phyloP scores from a whole-genome alignment of 2,797 vertebrate species.

The Varecia variegata region DNA sequence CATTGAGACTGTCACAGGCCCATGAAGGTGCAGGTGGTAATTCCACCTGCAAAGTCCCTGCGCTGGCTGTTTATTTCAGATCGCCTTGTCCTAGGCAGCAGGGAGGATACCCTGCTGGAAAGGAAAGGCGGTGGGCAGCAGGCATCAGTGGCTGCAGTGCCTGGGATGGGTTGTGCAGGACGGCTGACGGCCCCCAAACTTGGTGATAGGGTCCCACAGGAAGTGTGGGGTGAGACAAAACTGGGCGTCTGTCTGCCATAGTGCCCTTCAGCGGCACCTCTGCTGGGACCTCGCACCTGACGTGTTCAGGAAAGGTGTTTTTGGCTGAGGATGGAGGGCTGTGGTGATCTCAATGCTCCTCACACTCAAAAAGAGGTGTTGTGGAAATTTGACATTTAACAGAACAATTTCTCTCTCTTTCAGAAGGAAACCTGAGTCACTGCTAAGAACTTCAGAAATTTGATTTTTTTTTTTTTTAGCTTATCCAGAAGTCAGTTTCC shows the following conservation, averaged over 20 bases:
- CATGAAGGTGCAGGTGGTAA: neutral
- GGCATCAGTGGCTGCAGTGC: neutral
- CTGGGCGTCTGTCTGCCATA: neutral
- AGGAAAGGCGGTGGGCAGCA: neutral
- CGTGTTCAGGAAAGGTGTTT: neutral
- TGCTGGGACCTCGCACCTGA: neutral
- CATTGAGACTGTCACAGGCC: neutral
- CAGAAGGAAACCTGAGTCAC: neutral
- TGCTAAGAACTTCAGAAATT: neutral
- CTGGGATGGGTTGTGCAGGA: neutral
- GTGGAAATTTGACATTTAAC: neutral
- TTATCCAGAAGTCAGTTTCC: neutral
- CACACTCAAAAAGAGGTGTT: neutral
- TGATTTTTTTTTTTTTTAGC: neutral
- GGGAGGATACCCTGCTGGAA: neutral
- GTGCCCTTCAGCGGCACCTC: neutral
- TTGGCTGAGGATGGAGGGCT: neutral
- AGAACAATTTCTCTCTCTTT: neutral
- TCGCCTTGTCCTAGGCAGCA: neutral
- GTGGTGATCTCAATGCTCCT: neutral
- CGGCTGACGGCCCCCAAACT: no score
- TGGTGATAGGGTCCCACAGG: neutral
- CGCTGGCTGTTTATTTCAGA: neutral
- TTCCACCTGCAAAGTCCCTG: conserved; percentile 25
- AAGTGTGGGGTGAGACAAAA: neutral